Evolutionary conservation across 2,797 vertebrate genomes (phyloP).

Genomic region (Phaenicophaeus curvirostris): DNA sequence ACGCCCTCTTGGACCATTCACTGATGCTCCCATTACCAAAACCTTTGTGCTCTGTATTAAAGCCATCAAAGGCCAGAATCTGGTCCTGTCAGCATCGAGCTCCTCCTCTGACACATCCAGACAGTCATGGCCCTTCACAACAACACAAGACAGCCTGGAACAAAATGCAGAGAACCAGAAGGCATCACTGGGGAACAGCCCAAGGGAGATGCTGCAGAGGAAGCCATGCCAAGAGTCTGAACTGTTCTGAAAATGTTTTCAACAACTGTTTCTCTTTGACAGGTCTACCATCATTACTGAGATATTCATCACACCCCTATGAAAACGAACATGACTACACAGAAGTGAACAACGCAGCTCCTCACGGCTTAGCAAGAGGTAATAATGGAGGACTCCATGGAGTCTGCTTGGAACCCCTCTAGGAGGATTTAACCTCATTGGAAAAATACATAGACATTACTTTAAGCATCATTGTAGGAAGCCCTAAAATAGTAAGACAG

Average conservation of each 20-base stretch:
- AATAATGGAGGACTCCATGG: not conserved
- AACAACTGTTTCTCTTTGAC: not conserved
- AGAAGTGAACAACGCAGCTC: not conserved
- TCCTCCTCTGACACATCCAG: not conserved
- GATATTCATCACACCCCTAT: accelerated
- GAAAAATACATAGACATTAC: not conserved
- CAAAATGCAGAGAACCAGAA: not conserved
- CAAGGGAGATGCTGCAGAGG: not conserved
- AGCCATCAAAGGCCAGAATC: not conserved
- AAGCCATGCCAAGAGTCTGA: not conserved
- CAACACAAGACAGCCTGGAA: not conserved
- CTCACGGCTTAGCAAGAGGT: not conserved
- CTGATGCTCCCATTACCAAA: not conserved
- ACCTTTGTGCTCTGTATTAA: not conserved
- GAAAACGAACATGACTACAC: accelerated
- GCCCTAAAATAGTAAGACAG: not conserved
- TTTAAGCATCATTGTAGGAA: not conserved
- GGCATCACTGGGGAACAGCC: not conserved
- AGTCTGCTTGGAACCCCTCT: not conserved
- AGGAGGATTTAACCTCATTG: not conserved
- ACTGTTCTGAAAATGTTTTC: not conserved
- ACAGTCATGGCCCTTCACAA: not conserved
- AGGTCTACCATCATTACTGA: not conserved
- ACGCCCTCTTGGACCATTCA: not conserved
- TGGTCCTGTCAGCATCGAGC: accelerated